phyloP scores from a whole-genome alignment of 1,140 invertebrate species.

The Drosophila albomicans region DNA sequence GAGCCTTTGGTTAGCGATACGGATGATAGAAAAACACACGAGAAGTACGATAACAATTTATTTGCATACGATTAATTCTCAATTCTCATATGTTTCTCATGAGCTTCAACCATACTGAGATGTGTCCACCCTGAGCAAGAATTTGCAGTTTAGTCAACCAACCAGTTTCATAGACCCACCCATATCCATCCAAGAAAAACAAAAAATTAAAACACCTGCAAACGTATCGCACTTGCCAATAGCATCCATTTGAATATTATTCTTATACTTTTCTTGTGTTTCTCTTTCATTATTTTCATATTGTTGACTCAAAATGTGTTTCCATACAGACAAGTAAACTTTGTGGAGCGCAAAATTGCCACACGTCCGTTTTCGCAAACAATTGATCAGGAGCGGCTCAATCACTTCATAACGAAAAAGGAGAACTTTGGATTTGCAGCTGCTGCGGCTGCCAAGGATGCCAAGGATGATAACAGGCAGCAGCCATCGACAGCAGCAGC shows the following conservation, averaged over 20 bases:
- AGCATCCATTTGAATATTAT: conserved; percentile 34
- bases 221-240: conserved; percentile 42
- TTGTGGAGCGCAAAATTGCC: conserved; percentile 76
- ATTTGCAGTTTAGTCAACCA: conserved; percentile 6
- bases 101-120: conserved; percentile 57
- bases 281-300: conserved; percentile 2
- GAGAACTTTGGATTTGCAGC: conserved; percentile 83
- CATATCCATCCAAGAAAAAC: conserved; percentile 33
- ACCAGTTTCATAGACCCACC: conserved; percentile 29
- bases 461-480: conserved; percentile 69
- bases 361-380: conserved; percentile 91
- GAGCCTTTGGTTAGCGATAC: conserved; percentile 92
- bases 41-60: conserved; percentile 80
- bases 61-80: conserved; percentile 32
- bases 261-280: background rate
- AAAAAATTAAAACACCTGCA: conserved; percentile 28
- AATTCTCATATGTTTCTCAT: conserved; percentile 49
- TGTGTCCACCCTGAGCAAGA: conserved; percentile 17
- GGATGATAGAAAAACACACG: conserved; percentile 85
- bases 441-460: conserved; percentile 38
- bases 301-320: conserved; percentile 37
- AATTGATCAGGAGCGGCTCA: conserved; percentile 88
- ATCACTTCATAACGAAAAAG: conserved; percentile 82
- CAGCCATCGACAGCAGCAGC: conserved; percentile 33
- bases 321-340: conserved; percentile 77